These are phyloP conservation scores for Meta bourneti DNA, from an alignment of 2,888 invertebrate genomes.

Conservation along the genomic window DNA sequence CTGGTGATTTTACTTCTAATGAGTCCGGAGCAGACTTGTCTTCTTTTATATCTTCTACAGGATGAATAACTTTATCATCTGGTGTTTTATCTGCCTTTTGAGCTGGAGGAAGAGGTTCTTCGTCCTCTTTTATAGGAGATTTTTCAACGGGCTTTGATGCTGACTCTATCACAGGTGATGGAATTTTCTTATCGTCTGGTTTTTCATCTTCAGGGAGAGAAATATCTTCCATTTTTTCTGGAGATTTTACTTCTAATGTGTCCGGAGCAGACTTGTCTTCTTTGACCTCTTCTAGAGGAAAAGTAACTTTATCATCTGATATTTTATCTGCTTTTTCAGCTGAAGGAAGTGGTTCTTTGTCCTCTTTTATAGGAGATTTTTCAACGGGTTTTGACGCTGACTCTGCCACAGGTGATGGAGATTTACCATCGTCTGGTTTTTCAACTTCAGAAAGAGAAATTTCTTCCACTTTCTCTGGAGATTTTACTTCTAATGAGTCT, in stretches of 20 bases:
- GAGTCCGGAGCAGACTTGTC: too few species aligned
- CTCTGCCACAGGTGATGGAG: not conserved
- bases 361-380: not conserved
- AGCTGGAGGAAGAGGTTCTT: too few species aligned
- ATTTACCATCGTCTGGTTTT: not conserved
- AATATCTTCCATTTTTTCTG: not conserved
- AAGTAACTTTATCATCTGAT: not conserved
- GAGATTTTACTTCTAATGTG: not conserved
- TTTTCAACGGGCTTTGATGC: not conserved
- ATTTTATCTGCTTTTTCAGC: not conserved
- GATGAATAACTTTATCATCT: too few species aligned
- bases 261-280: not conserved
- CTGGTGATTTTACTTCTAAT: too few species aligned
- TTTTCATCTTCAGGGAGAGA: not conserved
- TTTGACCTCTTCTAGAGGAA: not conserved
- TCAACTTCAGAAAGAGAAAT: not conserved
- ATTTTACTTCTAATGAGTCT: not conserved
- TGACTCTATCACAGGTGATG: not conserved
- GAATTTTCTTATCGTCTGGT: not conserved
- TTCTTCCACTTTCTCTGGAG: not conserved
- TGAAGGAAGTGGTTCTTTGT: not conserved
- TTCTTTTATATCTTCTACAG: too few species aligned
- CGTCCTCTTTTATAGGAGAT: too few species aligned
- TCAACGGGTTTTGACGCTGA: not conserved
- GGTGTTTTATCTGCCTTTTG: too few species aligned